Evolutionary conservation across 2,113 vertebrate genomes (phyloP), one percentile per base, ranked within the genome.

Genomic region (Zingel zingel): DNA sequence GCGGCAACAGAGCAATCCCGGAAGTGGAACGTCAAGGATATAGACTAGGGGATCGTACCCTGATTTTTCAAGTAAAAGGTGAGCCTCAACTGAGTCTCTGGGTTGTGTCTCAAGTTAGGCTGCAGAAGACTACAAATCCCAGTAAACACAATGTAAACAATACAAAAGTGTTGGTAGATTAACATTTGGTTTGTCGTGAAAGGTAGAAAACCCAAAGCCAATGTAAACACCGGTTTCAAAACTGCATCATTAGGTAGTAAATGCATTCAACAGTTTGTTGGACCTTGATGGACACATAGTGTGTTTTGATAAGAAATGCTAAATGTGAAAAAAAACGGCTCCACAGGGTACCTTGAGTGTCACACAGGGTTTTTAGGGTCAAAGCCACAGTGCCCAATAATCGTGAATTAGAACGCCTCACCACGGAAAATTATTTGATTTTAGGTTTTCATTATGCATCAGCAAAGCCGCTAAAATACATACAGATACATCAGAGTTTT

Each of bases 371-470:
- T 23, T n/a, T 0, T 1, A 74, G 23, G 54, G 39, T 82, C 59
- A 76, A 71, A 71, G 23, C 68, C 69, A 67, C 48, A 14, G 39
- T 9, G 25, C 45, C 2, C 69, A 33, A 69, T n/a, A 63, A 58
- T 16, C 12, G 14, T 43, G 14, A 15, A 15, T 59, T 15, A 0
- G 3, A 74, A 39, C 10, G 2, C 18, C 19, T 53, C 45, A 25
- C 39, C 11, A 12, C 10, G 3, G 30, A 59, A 62, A 30, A 19
- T 50, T 6, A 70, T 43, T 79, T 45, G 19, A 15, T 33, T 57
- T 69, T 51, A 81, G 18, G 23, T 57, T 50, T 51, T 51, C 14
- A 39, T 70, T 73, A 68, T 21, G 56, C 30, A 25, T 69, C 0
- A 56, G 59, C 48, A 47, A 48, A 81, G 72, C 48, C 76, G 48